Base-by-base conservation (phyloP, 2,113 vertebrate genomes). In the Ia io region DNA sequence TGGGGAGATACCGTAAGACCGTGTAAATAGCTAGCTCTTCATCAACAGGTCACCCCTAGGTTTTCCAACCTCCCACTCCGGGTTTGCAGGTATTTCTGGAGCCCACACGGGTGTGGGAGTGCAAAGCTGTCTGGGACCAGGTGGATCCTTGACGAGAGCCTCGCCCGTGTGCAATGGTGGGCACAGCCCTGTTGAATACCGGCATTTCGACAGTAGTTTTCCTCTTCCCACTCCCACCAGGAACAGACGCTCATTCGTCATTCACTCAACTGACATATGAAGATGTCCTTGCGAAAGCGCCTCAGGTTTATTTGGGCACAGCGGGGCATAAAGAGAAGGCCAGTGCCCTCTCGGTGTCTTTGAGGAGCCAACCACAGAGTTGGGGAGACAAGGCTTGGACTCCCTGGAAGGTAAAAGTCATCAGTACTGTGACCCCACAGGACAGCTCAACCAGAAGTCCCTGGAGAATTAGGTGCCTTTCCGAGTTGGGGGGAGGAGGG, bases 371-470 rank as follows among this genome's bases (percentile, higher is more conserved):
- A 1, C 9, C 3, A 16, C 25, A 56, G 67, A 69, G 61, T 20
- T 51, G 51, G 22, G 30, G 69, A 82, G 82, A 90, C 49, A 44
- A 86, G 69, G 44, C 42, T 65, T 76, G 56, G 71, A 65, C 92
- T 80, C 44, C 9, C 53, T 84, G 78, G 59, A 40, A 95, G 91
- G 83, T 88, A 94, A 9, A 67, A 88, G 13, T 67, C 82, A 67
- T 77, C 40, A 71, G 14, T 44, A 40, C 12, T 69, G 23, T 79
- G 69, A 61, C 9, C 14, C 25, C 22, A 23, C 1, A 12, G 53
- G 25, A 22, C 22, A 65, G 65, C 20, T 22, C 32, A 30, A 0
- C n/a, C 40, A 70, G 85, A 32, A 30, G 30, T 79, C 25, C 79
- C n/a, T 87, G 49, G 67, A 82, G 84, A 80, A 90, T 10, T 37